phyloP scores from a whole-genome alignment of 2,888 invertebrate species.

The Eristalis pertinax region DNA sequence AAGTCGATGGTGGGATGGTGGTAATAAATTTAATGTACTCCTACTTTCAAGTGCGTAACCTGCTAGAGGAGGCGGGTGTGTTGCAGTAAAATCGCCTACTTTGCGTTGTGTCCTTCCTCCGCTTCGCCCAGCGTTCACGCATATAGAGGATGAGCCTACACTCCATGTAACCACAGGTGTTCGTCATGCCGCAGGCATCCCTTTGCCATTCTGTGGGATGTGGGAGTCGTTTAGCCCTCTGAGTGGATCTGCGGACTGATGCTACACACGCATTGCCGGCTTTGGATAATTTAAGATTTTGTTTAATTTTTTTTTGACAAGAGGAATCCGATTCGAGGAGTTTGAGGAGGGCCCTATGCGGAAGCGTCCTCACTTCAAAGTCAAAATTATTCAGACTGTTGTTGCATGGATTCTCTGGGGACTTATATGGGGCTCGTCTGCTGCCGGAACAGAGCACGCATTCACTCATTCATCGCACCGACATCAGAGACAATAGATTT shows the following conservation, averaged over 20 bases:
- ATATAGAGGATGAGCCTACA: neutral
- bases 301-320: neutral
- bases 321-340: neutral
- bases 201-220: conserved; percentile 2
- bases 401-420: neutral
- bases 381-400: conserved; percentile 28
- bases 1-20: neutral
- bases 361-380: conserved; percentile 28
- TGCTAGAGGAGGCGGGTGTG: conserved; percentile 27
- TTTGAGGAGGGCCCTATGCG: conserved; percentile 9
- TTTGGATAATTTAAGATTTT: conserved; percentile 32
- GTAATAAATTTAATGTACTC: conserved; percentile 49
- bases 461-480: conserved; percentile 7
- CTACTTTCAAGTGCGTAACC: conserved; percentile 25
- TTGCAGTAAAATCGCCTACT: conserved; percentile 39
- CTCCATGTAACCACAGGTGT: neutral
- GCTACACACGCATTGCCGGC: neutral
- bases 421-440: neutral
- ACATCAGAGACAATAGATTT: conserved; percentile 18
- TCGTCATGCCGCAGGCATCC: conserved; percentile 3
- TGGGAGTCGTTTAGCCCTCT: conserved; percentile 1
- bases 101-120: neutral
- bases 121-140: neutral
- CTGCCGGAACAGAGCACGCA: neutral
- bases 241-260: conserved; percentile 32